Base-by-base conservation (phyloP, 2,113 vertebrate genomes). In the Sturnira hondurensis region DNA sequence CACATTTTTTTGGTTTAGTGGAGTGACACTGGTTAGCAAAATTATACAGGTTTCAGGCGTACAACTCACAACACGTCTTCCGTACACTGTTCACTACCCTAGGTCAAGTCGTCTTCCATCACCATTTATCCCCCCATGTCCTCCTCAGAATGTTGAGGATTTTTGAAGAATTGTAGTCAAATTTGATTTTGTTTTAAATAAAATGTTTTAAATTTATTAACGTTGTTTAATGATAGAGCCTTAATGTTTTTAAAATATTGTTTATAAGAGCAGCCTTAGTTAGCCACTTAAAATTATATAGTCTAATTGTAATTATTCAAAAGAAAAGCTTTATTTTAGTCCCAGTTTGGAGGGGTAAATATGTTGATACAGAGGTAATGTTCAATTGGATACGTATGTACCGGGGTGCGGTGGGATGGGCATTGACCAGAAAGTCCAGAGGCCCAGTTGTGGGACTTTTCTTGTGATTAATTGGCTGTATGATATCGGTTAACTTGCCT, bases 101-200 rank as follows among this genome's bases (percentile, higher is more conserved):
- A 13, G 58, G 58, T 17, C 58, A 28, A 61, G 58, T 61, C 58
- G 26, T 28, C 58, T 61, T 28, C 58, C 16, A 28, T 61, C 58
- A 61, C 58, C 26, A 28, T 61, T 61, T 61, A 61, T 12, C 58
- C 24, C 58, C 22, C 26, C 24, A 4, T 12, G 1, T 24, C 58
- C 58, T 26, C 58, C 58, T 26, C 12, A 26, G 58, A 61, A 28
- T 61, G 58, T 61, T 28, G 58, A 28, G 58, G 58, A 61, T 61
- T 26, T 61, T 61, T 86, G 36, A 93, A 85, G 50, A 92, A 56
- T 87, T 86, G 28, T 93, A 31, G 58, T 91, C 71, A 80, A 93
- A 93, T 78, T 74, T 80, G 20, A 54, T 94, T 96, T 95, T 85
- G 6, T 81, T 82, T 76, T 36, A 90, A 94, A 88, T 74, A 36